Evolutionary conservation across 2,888 invertebrate species (phyloP).

Genomic region (Steinernema hermaphroditum): DNA sequence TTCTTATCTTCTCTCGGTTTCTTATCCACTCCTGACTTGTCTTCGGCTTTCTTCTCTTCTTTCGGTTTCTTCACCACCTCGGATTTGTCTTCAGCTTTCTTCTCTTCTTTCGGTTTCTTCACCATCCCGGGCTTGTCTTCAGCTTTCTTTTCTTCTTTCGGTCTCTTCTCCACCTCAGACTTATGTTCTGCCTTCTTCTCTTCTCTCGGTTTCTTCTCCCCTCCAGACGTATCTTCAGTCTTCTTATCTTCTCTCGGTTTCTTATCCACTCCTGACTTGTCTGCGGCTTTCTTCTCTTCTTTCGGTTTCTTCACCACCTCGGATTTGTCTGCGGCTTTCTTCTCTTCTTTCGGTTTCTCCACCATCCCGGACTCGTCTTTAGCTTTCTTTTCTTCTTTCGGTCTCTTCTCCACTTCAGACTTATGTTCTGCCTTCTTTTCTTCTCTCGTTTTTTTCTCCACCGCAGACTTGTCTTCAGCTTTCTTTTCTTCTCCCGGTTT

Average conservation of each 20-base stretch:
- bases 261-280: neutral
- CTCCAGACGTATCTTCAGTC: neutral
- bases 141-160: neutral
- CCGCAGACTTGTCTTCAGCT: neutral
- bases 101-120: neutral
- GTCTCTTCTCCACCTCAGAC: neutral
- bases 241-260: neutral
- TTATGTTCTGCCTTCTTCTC: neutral
- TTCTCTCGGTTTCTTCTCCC: neutral
- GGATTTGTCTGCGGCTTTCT: neutral
- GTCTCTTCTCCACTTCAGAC: neutral
- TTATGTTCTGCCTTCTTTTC: neutral
- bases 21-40: neutral
- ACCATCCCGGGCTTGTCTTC: neutral
- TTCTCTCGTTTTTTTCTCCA: neutral
- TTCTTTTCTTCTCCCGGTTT: neutral
- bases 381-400: neutral
- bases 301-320: neutral
- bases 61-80: neutral
- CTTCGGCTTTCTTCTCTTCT: neutral
- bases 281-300: neutral
- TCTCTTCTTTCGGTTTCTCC: neutral
- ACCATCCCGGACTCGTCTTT: neutral
- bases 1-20: neutral
- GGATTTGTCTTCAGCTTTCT: too few relatives aligned